Evolutionary conservation across 2,888 invertebrate genomes (phyloP).

Genomic region (Leucoma salicis): DNA sequence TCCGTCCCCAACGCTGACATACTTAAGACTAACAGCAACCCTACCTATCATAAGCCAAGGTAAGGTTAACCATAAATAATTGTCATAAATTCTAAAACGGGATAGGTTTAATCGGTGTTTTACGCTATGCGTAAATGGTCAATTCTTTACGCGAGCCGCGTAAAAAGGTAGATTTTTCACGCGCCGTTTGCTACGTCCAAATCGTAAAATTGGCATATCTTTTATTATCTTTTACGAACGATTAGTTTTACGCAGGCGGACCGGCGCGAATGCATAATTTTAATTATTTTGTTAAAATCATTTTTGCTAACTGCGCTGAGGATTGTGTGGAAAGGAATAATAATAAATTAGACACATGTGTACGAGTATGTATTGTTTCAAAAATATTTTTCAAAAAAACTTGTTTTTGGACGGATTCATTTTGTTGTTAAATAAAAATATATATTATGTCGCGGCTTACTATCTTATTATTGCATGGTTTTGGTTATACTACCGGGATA

Average conservation of each 20-base stretch:
- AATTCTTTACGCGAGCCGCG: conserved; percentile 19
- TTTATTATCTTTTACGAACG: conserved; percentile 34
- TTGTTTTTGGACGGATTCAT: no score
- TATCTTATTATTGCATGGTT: no score
- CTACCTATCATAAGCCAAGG: conserved; percentile 88
- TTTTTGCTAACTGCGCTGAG: no score
- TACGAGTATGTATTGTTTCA: no score
- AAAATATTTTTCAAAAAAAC: no score
- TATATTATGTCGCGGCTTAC: no score
- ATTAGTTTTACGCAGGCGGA: conserved; percentile 25
- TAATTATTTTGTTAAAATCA: not conserved
- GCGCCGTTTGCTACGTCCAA: conserved; percentile 28
- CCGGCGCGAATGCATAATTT: conserved; percentile 2
- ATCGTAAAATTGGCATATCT: conserved; percentile 40
- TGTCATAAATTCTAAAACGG: conserved; percentile 36
- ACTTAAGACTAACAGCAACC: conserved; percentile 88
- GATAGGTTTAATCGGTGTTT: conserved; percentile 25
- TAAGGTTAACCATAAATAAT: conserved; percentile 45
- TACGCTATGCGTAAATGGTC: conserved; percentile 26
- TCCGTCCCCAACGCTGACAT: conserved; percentile 90
- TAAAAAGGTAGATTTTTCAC: conserved; percentile 42
- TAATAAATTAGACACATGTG: no score
- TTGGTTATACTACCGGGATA: no score
- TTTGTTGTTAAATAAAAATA: no score
- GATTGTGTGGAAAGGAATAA: no score